These are phyloP conservation scores for Tribolium freemani DNA, from an alignment of 2,888 invertebrate genomes.

Conservation along the genomic window DNA sequence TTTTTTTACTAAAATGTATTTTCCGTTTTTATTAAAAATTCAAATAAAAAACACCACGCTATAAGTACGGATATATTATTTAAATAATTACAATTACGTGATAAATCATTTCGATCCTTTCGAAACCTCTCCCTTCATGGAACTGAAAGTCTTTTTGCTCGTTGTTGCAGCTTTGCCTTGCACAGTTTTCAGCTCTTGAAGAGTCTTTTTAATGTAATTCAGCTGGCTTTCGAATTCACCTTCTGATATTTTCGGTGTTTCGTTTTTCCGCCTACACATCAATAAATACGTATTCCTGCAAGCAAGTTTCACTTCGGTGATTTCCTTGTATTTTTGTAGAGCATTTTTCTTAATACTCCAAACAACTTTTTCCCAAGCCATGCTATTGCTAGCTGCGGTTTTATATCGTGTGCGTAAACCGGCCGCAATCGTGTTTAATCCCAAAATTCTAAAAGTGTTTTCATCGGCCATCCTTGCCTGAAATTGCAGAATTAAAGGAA, in stretches of 20 bases:
- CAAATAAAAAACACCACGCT: too few relatives aligned
- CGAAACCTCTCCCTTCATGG: conserved; percentile 15
- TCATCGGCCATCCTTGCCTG: conserved; percentile 71
- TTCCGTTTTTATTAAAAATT: too few relatives aligned
- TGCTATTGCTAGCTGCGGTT: conserved; percentile 70
- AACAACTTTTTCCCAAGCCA: conserved; percentile 75
- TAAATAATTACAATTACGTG: neutral
- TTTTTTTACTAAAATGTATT: too few relatives aligned
- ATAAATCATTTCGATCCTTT: neutral
- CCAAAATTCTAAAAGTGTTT: conserved; percentile 74
- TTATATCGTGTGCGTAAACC: conserved; percentile 73
- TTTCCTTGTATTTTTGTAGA: conserved; percentile 70
- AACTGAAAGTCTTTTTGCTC: conserved; percentile 8
- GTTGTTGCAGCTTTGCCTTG: neutral
- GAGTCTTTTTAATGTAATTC: conserved; percentile 72
- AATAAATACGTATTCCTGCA: conserved; percentile 75
- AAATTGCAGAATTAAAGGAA: neutral
- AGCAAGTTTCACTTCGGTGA: conserved; percentile 71
- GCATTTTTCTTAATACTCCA: conserved; percentile 72
- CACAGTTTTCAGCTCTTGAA: conserved; percentile 65
- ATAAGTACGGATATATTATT: neutral
- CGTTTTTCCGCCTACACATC: conserved; percentile 72
- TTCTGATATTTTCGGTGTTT: conserved; percentile 60
- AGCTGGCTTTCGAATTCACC: conserved; percentile 73
- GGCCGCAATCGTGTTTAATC: conserved; percentile 73